Conservation (phyloP, 2,888 invertebrate species). For the Machimus rusticus region DNA sequence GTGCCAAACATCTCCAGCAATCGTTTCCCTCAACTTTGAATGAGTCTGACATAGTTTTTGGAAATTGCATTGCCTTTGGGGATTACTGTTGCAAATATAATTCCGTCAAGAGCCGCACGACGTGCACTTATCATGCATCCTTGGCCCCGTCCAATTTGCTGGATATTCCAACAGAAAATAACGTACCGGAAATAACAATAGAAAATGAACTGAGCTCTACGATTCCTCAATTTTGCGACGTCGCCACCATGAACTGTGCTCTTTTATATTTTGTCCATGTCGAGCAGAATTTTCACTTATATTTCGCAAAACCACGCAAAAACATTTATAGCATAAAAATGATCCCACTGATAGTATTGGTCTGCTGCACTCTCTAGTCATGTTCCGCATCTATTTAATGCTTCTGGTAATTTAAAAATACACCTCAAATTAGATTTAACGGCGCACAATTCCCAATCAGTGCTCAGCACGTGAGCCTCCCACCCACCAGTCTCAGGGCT, state of each 20-base stretch:
- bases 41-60: neutral
- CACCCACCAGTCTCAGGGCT: neutral
- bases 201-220: neutral
- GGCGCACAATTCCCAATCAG: constrained; percentile 22
- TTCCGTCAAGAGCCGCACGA: neutral
- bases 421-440: constrained; percentile 12
- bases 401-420: constrained; percentile 10
- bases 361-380: neutral
- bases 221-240: neutral
- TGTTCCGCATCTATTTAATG: neutral
- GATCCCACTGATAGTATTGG: neutral
- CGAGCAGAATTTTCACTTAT: neutral
- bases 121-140: neutral
- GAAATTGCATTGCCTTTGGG: neutral
- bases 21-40: neutral
- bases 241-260: neutral
- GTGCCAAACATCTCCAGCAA: neutral
- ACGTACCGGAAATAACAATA: neutral
- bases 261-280: neutral
- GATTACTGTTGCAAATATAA: neutral
- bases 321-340: neutral
- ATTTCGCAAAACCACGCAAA: neutral
- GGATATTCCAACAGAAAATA: neutral
- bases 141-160: neutral
- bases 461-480: neutral